These are phyloP conservation scores for Eptesicus fuscus DNA, from an alignment of 2,113 vertebrate genomes.

Conservation along the genomic window DNA sequence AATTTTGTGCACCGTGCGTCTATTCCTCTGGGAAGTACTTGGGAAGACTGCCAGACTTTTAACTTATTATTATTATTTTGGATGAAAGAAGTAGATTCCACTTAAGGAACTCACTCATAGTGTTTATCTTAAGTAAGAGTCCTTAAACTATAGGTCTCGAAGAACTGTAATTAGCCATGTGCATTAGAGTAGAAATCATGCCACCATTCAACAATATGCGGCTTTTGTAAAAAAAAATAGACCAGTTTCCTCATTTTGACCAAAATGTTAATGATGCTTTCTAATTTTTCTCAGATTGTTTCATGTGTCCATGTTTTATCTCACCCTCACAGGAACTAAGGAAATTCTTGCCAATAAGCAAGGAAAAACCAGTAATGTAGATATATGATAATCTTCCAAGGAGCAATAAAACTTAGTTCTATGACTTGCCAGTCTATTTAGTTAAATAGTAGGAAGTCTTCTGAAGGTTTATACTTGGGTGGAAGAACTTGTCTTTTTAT, in stretches of 20 bases:
- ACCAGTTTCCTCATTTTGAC: neutral
- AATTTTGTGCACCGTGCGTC: no score
- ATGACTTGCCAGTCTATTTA: neutral
- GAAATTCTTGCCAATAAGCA: neutral
- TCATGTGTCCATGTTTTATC: neutral
- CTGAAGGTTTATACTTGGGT: neutral
- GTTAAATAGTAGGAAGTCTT: slow-evolving; percentile 31
- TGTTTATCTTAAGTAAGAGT: neutral
- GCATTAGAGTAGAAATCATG: neutral
- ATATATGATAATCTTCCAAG: neutral
- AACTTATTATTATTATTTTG: neutral
- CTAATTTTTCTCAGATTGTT: neutral
- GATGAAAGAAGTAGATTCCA: neutral
- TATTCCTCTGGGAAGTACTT: neutral
- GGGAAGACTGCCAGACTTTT: neutral
- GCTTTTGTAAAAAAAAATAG: neutral
- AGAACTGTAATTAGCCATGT: neutral
- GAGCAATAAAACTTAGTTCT: neutral
- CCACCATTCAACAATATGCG: neutral
- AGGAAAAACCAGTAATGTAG: neutral
- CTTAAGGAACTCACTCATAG: neutral
- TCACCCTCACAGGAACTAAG: neutral
- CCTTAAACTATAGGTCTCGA: neutral
- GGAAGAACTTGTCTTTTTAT: neutral
- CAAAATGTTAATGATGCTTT: neutral